These are phyloP conservation scores for Ichneumoninae sp. DNA, from an alignment of 2,888 invertebrate genomes.

Conservation along the genomic window DNA sequence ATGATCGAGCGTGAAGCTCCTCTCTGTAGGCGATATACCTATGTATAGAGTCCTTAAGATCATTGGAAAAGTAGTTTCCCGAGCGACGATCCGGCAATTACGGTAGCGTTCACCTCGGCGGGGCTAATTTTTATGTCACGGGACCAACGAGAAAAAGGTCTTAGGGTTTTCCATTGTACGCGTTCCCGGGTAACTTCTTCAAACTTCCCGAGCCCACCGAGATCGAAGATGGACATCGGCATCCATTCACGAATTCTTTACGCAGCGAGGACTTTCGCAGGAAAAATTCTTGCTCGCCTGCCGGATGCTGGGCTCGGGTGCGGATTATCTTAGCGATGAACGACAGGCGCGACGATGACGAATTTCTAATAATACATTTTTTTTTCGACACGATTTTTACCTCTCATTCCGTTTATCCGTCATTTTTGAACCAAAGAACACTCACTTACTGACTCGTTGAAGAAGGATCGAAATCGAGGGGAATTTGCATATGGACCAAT, in stretches of 20 bases:
- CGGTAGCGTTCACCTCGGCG: conserved; percentile 48
- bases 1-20: conserved; percentile 62
- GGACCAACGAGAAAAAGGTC: conserved; percentile 34
- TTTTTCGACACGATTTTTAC: neutral
- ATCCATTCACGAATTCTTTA: conserved; percentile 49
- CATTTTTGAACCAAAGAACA: too few relatives aligned
- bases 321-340: neutral
- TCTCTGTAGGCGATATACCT: conserved; percentile 10
- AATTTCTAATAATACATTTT: neutral
- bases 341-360: conserved; percentile 3
- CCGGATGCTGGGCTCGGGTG: neutral
- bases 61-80: conserved; percentile 38
- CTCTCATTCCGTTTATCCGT: neutral
- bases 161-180: conserved; percentile 9
- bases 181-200: neutral
- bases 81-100: conserved; percentile 39
- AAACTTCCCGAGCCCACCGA: neutral
- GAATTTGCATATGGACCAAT: neutral
- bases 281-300: neutral
- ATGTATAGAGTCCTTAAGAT: conserved; percentile 2
- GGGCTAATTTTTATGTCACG: conserved; percentile 54
- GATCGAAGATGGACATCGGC: neutral
- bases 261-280: conserved; percentile 30
- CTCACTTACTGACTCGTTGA: too few relatives aligned
- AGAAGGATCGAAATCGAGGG: neutral